A percentile compares a stretch with the other conserved stretches of the same genome.
Conservation (phyloP, 2,797 vertebrate genomes). For the Falco peregrinus region DNA sequence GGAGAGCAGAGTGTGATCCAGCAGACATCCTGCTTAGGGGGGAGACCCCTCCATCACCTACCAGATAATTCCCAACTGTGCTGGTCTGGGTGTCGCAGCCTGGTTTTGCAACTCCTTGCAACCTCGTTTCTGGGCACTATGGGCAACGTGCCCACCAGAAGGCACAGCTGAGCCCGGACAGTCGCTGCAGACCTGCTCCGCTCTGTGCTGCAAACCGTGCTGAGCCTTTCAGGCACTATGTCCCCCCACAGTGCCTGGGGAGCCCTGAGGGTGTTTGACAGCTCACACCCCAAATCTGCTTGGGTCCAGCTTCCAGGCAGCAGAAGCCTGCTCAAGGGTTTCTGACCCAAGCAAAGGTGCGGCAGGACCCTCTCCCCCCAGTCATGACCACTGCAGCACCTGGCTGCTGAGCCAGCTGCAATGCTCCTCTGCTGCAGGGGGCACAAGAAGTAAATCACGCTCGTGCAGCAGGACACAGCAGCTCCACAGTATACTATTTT, state of each 20-base stretch:
- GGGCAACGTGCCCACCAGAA: background rate
- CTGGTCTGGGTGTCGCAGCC: background rate
- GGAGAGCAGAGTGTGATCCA: background rate
- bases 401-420: background rate
- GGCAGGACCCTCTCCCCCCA: too few species aligned
- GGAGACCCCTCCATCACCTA: background rate
- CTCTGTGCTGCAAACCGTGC: background rate
- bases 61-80: background rate
- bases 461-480: background rate
- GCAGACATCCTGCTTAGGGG: background rate
- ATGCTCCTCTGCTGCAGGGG: background rate
- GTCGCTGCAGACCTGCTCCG: background rate
- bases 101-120: fast-evolving
- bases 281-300: background rate
- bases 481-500: background rate
- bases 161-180: background rate
- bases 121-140: background rate
- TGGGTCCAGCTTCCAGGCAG: background rate
- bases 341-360: background rate
- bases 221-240: background rate
- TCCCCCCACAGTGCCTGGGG: too few species aligned
- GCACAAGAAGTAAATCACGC: background rate
- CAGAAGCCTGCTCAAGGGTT: fast-evolving
- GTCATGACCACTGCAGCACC: background rate
- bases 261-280: too few species aligned